Evolutionary conservation across 1,140 invertebrate species (phyloP).

Genomic region (Vollenhovia emeryi): DNA sequence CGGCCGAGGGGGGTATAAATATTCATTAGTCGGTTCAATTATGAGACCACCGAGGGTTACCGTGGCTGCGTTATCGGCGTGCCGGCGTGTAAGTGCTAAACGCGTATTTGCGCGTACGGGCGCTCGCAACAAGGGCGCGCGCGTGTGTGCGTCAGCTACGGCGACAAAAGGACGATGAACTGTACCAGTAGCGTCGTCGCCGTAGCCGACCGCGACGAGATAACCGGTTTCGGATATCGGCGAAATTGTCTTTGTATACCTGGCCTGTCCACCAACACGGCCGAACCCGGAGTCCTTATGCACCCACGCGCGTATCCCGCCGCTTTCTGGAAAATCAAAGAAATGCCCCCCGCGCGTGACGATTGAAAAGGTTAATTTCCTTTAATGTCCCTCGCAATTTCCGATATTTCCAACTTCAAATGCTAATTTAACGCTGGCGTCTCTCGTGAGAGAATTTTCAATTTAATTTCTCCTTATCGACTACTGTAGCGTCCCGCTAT

Average conservation of each 20-base stretch:
- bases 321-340: background rate
- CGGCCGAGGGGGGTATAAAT: conserved; percentile 39
- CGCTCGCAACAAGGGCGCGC: background rate
- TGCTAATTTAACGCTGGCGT: background rate
- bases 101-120: conserved; percentile 10
- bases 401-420: background rate
- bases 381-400: background rate
- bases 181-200: conserved; percentile 58
- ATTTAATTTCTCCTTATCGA: background rate
- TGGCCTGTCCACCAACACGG: conserved; percentile 6
- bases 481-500: background rate
- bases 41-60: conserved; percentile 33
- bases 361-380: background rate
- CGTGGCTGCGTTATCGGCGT: conserved; percentile 19
- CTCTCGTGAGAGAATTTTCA: background rate
- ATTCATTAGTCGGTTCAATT: conserved; percentile 56
- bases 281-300: background rate
- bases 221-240: conserved; percentile 72
- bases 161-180: conserved; percentile 76
- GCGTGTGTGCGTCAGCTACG: conserved; percentile 6
- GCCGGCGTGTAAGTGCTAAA: conserved; percentile 12
- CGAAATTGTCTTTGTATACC: conserved; percentile 47
- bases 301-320: background rate
- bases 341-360: background rate
- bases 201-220: conserved; percentile 39